Percentiles rank a stretch among this genome's conserved stretches.
These are phyloP conservation scores for Cyphomyrus discorhynchus DNA, from an alignment of 2,113 vertebrate genomes.

Conservation along the genomic window DNA sequence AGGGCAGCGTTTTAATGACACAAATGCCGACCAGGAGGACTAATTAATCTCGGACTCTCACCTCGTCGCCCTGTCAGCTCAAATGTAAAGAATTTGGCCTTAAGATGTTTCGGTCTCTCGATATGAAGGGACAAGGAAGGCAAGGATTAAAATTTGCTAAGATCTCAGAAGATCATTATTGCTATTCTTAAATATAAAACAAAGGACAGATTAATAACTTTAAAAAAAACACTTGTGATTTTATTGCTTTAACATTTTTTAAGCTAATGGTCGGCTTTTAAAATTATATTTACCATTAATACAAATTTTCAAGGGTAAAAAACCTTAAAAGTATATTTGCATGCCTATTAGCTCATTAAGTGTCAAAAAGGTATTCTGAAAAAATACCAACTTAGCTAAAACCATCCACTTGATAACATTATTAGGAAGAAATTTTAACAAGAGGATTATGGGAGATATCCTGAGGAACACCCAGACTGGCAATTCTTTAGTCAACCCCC, in stretches of 20 bases:
- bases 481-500: constrained; percentile 36
- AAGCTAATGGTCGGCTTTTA: not conserved
- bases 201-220: not conserved
- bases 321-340: not conserved
- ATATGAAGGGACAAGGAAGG: no score
- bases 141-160: not conserved
- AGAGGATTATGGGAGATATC: constrained; percentile 16
- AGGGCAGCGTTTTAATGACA: not conserved
- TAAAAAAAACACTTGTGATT: not conserved
- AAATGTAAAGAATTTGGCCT: not conserved
- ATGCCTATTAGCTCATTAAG: not conserved
- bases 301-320: not conserved
- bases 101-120: not conserved
- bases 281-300: not conserved
- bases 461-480: constrained; percentile 41
- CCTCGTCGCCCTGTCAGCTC: not conserved
- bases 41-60: not conserved
- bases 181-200: not conserved
- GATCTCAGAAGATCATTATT: not conserved
- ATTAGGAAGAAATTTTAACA: not conserved
- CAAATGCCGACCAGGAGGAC: not conserved
- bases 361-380: not conserved
- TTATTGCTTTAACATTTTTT: not conserved
- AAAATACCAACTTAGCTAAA: not conserved
- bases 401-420: not conserved